phyloP scores from a whole-genome alignment of 2,888 invertebrate genomes.

The Euphydryas editha region DNA sequence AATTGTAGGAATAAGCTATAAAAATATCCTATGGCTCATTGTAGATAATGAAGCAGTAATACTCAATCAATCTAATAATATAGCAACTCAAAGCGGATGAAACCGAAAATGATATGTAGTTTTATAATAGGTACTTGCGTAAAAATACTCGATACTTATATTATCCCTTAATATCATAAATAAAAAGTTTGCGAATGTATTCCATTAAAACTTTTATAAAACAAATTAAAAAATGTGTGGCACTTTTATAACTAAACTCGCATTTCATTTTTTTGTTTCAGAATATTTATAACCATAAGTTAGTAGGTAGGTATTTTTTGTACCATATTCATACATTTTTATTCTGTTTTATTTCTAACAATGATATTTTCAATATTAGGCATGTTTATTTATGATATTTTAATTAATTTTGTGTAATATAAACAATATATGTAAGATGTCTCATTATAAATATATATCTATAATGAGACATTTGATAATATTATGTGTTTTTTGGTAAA shows the following conservation, averaged over 20 bases:
- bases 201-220: slow-evolving; percentile 11
- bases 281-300: slow-evolving; percentile 8
- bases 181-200: slow-evolving; percentile 9
- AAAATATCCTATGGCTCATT: too few species aligned
- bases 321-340: slow-evolving; percentile 1
- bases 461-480: background rate
- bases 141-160: slow-evolving; percentile 5
- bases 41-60: too few species aligned
- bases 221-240: slow-evolving; percentile 8
- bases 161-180: background rate
- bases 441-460: background rate
- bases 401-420: background rate
- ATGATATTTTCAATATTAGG: background rate
- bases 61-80: too few species aligned
- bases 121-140: background rate
- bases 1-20: too few species aligned
- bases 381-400: background rate
- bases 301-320: background rate
- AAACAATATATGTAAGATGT: background rate
- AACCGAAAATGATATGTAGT: background rate
- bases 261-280: slow-evolving; percentile 4
- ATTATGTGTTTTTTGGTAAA: background rate
- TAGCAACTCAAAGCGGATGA: too few species aligned
- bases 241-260: slow-evolving; percentile 14
- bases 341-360: background rate